A percentile compares a stretch with the other conserved stretches of the same genome.
Evolutionary conservation across 2,888 invertebrate genomes (phyloP).

Genomic region (Drosophila pseudotalamancana): DNA sequence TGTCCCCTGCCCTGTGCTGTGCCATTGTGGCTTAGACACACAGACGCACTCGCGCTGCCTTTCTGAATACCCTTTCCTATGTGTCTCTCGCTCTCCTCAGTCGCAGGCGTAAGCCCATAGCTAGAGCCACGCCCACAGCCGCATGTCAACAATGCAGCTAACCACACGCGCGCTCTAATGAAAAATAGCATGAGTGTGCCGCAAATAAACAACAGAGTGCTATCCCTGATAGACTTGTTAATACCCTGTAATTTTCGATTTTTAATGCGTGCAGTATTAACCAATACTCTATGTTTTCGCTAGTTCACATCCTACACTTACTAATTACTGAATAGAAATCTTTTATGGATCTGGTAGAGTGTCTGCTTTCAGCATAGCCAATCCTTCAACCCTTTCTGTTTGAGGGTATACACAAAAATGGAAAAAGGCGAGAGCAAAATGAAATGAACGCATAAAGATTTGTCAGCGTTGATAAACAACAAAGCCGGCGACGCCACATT

Average conservation of each 20-base stretch:
- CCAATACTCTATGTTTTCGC: no score
- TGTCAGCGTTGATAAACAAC: slow-evolving; percentile 77
- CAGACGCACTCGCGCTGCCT: slow-evolving; percentile 21
- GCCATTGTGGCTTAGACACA: slow-evolving; percentile 44
- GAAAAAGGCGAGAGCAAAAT: slow-evolving; percentile 47
- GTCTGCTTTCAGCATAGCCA: not conserved
- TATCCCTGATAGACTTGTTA: not conserved
- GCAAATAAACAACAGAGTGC: slow-evolving; percentile 42
- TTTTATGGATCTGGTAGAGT: no score
- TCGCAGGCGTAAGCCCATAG: not conserved
- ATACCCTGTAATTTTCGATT: slow-evolving; percentile 17
- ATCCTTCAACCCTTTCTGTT: not conserved
- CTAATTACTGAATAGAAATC: no score
- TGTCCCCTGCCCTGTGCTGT: slow-evolving; percentile 49
- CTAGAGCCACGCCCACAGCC: slow-evolving; percentile 15
- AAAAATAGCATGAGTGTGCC: slow-evolving; percentile 68
- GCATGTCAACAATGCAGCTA: slow-evolving; percentile 60
- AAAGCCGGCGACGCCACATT: slow-evolving; percentile 57
- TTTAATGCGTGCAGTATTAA: not conserved
- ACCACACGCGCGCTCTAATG: slow-evolving; percentile 70
- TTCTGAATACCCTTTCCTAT: slow-evolving; percentile 1
- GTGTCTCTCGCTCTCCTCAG: not conserved
- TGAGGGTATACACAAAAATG: slow-evolving; percentile 32
- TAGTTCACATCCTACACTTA: no score
- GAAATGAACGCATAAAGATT: slow-evolving; percentile 78